Evolutionary conservation across 35 echinoderm and acorn worm genomes (phyloP).

Genomic region (Heliocidaris erythrogramma): DNA sequence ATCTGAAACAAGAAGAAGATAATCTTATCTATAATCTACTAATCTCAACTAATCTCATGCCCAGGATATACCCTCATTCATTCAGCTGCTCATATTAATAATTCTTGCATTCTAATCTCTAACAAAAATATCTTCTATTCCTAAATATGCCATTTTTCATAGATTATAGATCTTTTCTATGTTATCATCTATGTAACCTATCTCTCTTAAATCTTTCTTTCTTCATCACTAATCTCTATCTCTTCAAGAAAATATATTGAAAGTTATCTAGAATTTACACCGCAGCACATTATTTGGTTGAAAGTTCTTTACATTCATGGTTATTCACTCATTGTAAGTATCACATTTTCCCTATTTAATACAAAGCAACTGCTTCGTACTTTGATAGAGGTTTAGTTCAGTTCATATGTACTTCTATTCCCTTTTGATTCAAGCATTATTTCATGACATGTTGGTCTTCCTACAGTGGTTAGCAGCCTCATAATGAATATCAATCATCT

Average conservation of each 20-base stretch:
- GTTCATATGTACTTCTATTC: too few relatives aligned
- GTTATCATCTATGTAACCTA: background rate
- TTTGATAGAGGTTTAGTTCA: too few relatives aligned
- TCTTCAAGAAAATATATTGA: background rate
- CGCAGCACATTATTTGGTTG: background rate
- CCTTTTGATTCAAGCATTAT: too few relatives aligned
- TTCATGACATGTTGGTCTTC: too few relatives aligned
- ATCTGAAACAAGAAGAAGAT: background rate
- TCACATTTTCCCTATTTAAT: background rate
- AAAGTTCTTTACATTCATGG: background rate
- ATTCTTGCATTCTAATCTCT: background rate
- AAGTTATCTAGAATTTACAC: background rate
- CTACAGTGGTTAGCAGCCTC: too few relatives aligned
- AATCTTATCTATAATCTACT: too few relatives aligned
- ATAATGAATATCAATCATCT: too few relatives aligned
- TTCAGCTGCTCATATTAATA: slow-evolving; percentile 4
- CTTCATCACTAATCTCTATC: background rate
- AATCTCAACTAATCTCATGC: too few relatives aligned
- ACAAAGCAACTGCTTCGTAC: background rate
- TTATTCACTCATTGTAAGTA: background rate
- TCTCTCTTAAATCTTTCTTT: background rate
- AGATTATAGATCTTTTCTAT: background rate
- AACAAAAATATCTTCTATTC: slow-evolving; percentile 2
- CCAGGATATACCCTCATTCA: background rate
- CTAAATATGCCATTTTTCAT: background rate